phyloP scores from a whole-genome alignment of 1,140 invertebrate genomes.

The Diorhabda carinulata region DNA sequence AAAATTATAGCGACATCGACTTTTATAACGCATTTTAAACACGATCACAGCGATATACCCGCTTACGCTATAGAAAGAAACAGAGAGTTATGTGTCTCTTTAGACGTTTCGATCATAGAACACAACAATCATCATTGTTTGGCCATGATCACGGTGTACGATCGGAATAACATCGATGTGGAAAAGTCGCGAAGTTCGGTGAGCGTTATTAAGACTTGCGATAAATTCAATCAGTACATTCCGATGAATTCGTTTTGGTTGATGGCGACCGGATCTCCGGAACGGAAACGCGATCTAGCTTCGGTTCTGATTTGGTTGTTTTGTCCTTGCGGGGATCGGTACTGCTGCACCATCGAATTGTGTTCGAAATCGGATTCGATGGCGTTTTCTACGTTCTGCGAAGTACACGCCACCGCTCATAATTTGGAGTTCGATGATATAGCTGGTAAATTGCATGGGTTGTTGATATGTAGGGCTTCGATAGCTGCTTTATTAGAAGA shows the following conservation, averaged over 20 bases:
- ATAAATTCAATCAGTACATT: constrained; percentile 34
- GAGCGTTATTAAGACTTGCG: constrained; percentile 31
- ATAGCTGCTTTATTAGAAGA: constrained; percentile 34
- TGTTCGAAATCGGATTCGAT: constrained; percentile 35
- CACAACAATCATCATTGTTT: constrained; percentile 31
- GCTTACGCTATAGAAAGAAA: constrained; percentile 31
- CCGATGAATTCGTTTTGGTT: constrained; percentile 41
- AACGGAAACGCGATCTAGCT: constrained; percentile 21
- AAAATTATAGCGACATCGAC: constrained; percentile 42
- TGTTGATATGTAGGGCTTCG: constrained; percentile 35
- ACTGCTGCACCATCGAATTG: constrained; percentile 39
- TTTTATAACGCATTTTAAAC: constrained; percentile 41
- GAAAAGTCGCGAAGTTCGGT: constrained; percentile 25
- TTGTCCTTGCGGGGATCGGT: constrained; percentile 36
- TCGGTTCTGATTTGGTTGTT: constrained; percentile 41
- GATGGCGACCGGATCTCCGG: constrained; percentile 39
- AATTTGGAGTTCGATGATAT: constrained; percentile 33
- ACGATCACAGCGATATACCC: constrained; percentile 38
- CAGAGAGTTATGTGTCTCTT: constrained; percentile 32
- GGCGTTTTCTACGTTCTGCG: constrained; percentile 37
- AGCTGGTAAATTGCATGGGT: constrained; percentile 33
- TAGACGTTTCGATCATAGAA: constrained; percentile 29
- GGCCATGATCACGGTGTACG: constrained; percentile 38
- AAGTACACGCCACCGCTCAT: constrained; percentile 32
- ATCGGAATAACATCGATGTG: constrained; percentile 32